phyloP scores from a whole-genome alignment of 2,113 vertebrate genomes.

The Collichthys lucidus region DNA sequence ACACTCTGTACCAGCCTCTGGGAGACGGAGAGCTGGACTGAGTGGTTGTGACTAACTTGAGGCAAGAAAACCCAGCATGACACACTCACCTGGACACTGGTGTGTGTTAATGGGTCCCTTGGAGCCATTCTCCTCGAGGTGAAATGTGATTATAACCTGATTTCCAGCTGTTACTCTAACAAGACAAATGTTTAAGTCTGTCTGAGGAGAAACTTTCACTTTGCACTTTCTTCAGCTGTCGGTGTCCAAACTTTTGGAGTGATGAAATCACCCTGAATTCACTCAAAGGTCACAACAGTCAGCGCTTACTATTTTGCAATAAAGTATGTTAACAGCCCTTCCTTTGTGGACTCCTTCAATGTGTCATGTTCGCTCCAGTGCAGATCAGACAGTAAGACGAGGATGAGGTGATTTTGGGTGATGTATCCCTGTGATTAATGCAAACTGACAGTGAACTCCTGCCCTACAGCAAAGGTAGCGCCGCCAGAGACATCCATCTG shows the following conservation, averaged over 20 bases:
- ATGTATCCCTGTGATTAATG: slow-evolving; percentile 71
- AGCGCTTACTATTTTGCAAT: neutral
- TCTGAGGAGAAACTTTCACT: slow-evolving; percentile 11
- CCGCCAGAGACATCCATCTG: slow-evolving; percentile 73
- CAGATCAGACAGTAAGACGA: slow-evolving; percentile 40
- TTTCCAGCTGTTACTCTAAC: slow-evolving; percentile 48
- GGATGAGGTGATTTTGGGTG: slow-evolving; percentile 46
- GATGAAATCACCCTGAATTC: neutral
- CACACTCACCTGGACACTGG: slow-evolving; percentile 57
- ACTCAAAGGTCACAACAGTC: slow-evolving; percentile 5
- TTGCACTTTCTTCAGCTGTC: slow-evolving; percentile 1
- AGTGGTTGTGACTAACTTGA: slow-evolving; percentile 56
- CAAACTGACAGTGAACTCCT: slow-evolving; percentile 71
- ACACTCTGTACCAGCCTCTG: slow-evolving; percentile 37
- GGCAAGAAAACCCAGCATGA: slow-evolving; percentile 30
- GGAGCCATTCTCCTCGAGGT: slow-evolving; percentile 58
- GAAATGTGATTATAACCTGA: slow-evolving; percentile 69
- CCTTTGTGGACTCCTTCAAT: slow-evolving; percentile 9
- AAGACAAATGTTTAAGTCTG: neutral
- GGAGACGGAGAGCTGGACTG: slow-evolving; percentile 27
- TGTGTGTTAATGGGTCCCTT: slow-evolving; percentile 72
- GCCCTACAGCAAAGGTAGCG: slow-evolving; percentile 73
- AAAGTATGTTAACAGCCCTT: neutral
- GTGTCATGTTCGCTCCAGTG: slow-evolving; percentile 37
- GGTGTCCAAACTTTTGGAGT: slow-evolving; percentile 13